Evolutionary conservation across 23 tunicate species (phyloP).

Genomic region (Styela plicata): DNA sequence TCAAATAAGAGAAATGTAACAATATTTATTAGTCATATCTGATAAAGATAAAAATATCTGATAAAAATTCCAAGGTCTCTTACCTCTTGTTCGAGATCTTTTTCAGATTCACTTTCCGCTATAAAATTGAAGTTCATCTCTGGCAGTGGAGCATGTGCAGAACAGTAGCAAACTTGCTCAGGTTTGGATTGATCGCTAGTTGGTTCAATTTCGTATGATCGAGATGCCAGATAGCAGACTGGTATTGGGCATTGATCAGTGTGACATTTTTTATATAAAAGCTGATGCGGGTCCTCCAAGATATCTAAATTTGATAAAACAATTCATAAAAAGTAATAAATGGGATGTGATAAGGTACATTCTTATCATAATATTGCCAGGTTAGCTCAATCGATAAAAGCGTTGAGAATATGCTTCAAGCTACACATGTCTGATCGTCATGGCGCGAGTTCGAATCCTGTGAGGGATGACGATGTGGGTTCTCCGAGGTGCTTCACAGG

Average conservation of each 20-base stretch:
- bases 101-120: neutral
- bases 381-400: no score
- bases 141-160: slow-evolving; percentile 27
- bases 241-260: slow-evolving; percentile 1
- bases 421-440: no score
- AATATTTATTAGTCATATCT: no score
- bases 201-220: neutral
- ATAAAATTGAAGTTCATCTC: slow-evolving; percentile 21
- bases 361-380: no score
- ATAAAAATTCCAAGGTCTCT: no score
- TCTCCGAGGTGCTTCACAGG: neutral
- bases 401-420: no score
- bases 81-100: neutral
- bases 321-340: neutral
- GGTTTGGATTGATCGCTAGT: neutral
- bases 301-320: neutral
- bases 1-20: no score
- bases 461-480: neutral
- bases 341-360: no score
- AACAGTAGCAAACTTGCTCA: neutral
- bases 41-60: no score
- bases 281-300: slow-evolving; percentile 34
- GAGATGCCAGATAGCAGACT: neutral
- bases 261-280: slow-evolving; percentile 21
- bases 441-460: no score